Evolutionary conservation across 2,888 invertebrate species (phyloP).

Genomic region (Andrena trimmerana): DNA sequence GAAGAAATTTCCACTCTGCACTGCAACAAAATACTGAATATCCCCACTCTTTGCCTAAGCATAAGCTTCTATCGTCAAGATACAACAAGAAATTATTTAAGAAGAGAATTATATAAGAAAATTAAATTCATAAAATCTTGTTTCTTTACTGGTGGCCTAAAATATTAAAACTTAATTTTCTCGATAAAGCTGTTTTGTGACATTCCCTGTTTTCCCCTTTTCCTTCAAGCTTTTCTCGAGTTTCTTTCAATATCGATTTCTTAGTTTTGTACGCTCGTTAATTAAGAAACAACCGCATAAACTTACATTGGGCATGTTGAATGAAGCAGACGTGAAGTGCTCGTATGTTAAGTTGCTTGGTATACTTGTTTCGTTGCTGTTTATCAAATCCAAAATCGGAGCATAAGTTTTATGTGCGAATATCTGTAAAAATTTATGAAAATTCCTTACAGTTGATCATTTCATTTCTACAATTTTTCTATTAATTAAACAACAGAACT

Average conservation of each 20-base stretch:
- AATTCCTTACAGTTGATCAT: background rate
- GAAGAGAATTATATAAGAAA: no score
- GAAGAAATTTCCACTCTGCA: no score
- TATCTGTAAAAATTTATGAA: constrained; percentile 60
- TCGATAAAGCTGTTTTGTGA: no score
- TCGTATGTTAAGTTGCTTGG: constrained; percentile 68
- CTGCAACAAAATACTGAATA: no score
- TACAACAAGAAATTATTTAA: no score
- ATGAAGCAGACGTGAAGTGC: constrained; percentile 65
- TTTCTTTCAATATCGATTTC: background rate
- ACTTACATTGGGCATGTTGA: constrained; percentile 73
- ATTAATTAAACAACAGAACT: background rate
- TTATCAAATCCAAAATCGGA: constrained; percentile 57
- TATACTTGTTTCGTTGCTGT: constrained; percentile 36
- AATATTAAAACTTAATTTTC: no score
- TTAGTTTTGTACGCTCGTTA: background rate
- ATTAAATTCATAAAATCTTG: no score
- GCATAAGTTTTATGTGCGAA: constrained; percentile 75
- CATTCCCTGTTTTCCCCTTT: no score
- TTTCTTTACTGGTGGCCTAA: no score
- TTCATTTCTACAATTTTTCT: background rate
- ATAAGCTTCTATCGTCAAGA: no score
- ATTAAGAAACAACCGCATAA: background rate
- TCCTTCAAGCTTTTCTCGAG: background rate
- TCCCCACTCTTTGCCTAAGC: no score